Evolutionary conservation across 1,140 invertebrate genomes (phyloP), one percentile per base, ranked within the genome.

Genomic region (Harlomillsia oculata): DNA sequence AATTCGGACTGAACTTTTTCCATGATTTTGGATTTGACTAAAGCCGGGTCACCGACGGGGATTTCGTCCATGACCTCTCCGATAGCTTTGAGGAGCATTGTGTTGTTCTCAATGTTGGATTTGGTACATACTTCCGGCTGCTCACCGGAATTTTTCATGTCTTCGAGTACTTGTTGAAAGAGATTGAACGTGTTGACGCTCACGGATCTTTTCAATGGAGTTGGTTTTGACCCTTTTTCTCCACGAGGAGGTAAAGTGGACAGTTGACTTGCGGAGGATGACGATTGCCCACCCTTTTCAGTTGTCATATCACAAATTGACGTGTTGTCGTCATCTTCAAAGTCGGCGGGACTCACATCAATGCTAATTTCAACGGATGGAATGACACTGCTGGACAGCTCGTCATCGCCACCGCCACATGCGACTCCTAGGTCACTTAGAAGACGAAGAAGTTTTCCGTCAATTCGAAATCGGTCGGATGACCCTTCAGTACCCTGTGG

Each of bases 1-100:
- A n/a, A n/a, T n/a, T n/a, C n/a, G n/a, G n/a, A n/a, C n/a, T 50
- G 29, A 34, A 50, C 29, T 34, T 46, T 46, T 46, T 46, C 43
- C 11, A 46, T n/a, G 14, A 34, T 30, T 34, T 26, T 34, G 8
- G 18, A 13, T 26, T 50, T 32, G 8, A 50, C 9, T 50, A 18
- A 16, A 14, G 30, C 32, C 5, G 32, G 28, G 36, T 26, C 36
- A 21, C 16, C 20, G 3, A 14, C 48, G 20, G 28, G 18, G 11
- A 30, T 32, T 5, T 50, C 48, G 30, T 43, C 20, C 11, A 54
- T 54, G 8, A 54, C 30, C 16, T 45, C 52, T 13, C 16, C 41
- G 23, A 45, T 46, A 9, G 52, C 39, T 21, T 5, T 25, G 5
- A 45, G 29, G 5, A 45, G 28, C 13, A 54, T 30, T 4, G 39